Conservation (phyloP, 2,797 vertebrate genomes). For the Scolopax rusticola region DNA sequence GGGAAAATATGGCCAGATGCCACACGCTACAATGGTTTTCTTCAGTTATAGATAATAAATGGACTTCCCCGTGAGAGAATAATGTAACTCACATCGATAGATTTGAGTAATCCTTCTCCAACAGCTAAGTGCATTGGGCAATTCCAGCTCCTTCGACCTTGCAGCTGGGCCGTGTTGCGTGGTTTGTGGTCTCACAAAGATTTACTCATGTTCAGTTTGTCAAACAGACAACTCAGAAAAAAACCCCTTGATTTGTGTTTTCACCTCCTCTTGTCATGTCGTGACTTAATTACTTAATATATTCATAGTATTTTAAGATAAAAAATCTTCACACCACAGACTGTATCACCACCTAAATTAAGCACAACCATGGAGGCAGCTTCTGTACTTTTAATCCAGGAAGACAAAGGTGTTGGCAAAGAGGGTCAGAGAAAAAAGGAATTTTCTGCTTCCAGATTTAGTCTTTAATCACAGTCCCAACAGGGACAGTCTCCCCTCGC, state of each 20-base stretch:
- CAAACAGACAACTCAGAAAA: neutral
- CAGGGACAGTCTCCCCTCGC: fast-evolving
- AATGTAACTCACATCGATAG: neutral
- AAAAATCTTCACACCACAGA: neutral
- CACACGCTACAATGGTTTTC: fast-evolving
- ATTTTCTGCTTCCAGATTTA: neutral
- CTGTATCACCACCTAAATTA: neutral
- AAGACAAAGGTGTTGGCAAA: neutral
- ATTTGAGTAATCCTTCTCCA: neutral
- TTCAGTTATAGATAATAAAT: neutral
- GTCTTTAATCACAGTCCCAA: neutral
- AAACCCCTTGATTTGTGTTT: neutral
- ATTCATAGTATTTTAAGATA: neutral
- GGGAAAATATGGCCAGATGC: neutral
- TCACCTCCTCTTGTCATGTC: neutral
- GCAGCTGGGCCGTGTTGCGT: neutral
- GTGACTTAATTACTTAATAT: neutral
- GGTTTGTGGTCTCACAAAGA: neutral
- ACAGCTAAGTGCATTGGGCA: neutral
- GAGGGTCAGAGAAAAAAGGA: neutral
- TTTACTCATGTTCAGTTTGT: neutral
- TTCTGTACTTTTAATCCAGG: neutral
- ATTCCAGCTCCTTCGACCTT: neutral
- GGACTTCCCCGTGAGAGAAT: neutral
- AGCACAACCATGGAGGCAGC: neutral